A percentile compares a stretch with the other conserved stretches of the same genome.
phyloP scores from a whole-genome alignment of 2,797 vertebrate species.

The Carcharodon carcharias region DNA sequence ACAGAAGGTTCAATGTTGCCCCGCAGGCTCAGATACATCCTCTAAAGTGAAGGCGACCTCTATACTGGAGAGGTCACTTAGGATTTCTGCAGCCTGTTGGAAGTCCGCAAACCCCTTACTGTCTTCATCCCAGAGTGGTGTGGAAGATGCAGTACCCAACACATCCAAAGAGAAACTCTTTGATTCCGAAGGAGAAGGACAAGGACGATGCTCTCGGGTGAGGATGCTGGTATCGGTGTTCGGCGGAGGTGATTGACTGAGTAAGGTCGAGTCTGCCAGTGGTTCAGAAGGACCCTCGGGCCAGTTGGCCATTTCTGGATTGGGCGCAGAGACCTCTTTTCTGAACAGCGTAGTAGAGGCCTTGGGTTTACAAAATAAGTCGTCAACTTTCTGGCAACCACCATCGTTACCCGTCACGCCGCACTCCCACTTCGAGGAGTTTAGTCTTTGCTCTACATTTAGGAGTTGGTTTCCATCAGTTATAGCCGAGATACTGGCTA shows the following conservation, averaged over 20 bases:
- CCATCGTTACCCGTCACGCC: background rate
- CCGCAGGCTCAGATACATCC: background rate
- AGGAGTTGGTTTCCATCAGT: background rate
- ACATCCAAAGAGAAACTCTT: background rate
- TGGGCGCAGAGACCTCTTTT: too few relatives aligned
- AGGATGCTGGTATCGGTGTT: background rate
- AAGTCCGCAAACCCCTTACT: background rate
- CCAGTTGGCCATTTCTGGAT: background rate
- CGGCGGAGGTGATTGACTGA: background rate
- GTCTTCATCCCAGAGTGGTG: background rate
- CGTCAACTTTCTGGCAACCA: too few relatives aligned
- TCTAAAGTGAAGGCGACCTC: background rate
- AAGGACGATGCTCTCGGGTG: background rate
- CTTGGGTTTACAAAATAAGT: background rate
- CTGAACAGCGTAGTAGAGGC: background rate
- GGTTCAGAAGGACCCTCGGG: background rate
- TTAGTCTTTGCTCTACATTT: background rate
- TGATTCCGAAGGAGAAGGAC: background rate
- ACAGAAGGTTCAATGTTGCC: background rate
- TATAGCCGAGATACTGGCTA: background rate
- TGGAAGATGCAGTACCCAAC: background rate
- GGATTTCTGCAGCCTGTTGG: background rate
- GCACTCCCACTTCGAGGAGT: background rate
- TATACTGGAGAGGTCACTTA: conserved; percentile 9
- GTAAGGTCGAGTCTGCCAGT: background rate